Evolutionary conservation across 1,140 invertebrate species (phyloP), one percentile per base, ranked within the genome.

Genomic region (Agrypnia vestita): DNA sequence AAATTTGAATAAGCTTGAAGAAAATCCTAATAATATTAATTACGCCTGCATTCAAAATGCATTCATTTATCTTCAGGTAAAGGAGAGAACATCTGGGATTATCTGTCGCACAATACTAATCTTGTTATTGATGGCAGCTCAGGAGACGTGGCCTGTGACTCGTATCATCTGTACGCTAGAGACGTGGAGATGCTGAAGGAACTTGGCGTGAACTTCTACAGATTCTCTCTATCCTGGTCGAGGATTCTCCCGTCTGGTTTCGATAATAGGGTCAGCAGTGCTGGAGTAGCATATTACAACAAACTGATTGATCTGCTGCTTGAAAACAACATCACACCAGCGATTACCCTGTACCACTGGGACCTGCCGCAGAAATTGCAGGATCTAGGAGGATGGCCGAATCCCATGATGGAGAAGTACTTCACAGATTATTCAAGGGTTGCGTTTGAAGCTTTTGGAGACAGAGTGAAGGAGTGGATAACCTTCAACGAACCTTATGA

Each of bases 61-160:
- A 3, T 6, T 3, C 25, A 35, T 35, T 3, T 35, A 3, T 35
- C 6, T 82, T 53, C 64, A 83, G 87, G 84, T 15, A 87, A 87
- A 84, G 84, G 85, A 51, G 84, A 84, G 79, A 86, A 83, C 59
- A 84, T 84, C 84, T 86, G 90, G 90, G 91, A 92, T 84, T 85
- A 84, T 10, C 87, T 87, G 53, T 84, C 85, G 4, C 83, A 10
- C 74, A 82, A 77, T 17, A 79, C 85, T 25, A 85, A 86, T 21
- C 85, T 84, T 4, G 84, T 91, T n/a, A 78, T 62, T 0, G 86
- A 89, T 73, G 83, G 86, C 25, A 64, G 44, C 17, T 76, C 83
- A 51, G 92, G 91, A 1, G 90, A 93, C 84, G 82, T 92, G 12
- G 91, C 92, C 0, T 90, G 89, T 82, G 89, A 93, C 85, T 92